These are phyloP conservation scores for Bovichtus diacanthus DNA, from an alignment of 2,797 vertebrate species.

Conservation along the genomic window DNA sequence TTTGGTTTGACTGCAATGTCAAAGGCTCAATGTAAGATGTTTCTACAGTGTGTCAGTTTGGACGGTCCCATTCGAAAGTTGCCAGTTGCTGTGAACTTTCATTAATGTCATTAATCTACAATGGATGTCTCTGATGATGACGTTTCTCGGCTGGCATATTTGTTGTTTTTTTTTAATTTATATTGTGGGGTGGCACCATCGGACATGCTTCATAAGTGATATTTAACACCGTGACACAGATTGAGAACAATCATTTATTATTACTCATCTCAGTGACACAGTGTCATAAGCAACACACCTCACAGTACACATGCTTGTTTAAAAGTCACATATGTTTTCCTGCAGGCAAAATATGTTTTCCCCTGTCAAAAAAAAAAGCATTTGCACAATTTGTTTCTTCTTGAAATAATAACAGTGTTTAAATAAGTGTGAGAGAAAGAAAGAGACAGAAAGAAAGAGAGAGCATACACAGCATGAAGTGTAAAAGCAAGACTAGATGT, in stretches of 20 bases:
- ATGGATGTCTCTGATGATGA: background rate
- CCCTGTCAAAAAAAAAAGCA: background rate
- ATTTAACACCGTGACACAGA: background rate
- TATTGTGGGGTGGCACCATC: background rate
- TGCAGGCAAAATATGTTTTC: background rate
- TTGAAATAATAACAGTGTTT: background rate
- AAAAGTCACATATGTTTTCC: background rate
- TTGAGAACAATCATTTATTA: background rate
- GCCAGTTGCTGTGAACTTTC: background rate
- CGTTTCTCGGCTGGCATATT: background rate
- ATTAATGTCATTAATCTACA: background rate
- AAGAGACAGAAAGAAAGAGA: background rate
- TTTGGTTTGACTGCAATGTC: background rate
- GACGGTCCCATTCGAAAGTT: background rate
- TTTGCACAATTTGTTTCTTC: too few species aligned
- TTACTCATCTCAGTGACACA: background rate
- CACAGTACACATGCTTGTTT: background rate
- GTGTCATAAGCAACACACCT: background rate
- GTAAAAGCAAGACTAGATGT: background rate
- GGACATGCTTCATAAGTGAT: background rate
- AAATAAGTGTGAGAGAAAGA: background rate
- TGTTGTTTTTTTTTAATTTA: background rate
- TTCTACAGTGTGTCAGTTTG: background rate
- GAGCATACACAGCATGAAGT: background rate
- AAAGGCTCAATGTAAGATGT: background rate